These are phyloP conservation scores for Pachliopta kotzebuea DNA, from an alignment of 2,888 invertebrate genomes.

Conservation along the genomic window DNA sequence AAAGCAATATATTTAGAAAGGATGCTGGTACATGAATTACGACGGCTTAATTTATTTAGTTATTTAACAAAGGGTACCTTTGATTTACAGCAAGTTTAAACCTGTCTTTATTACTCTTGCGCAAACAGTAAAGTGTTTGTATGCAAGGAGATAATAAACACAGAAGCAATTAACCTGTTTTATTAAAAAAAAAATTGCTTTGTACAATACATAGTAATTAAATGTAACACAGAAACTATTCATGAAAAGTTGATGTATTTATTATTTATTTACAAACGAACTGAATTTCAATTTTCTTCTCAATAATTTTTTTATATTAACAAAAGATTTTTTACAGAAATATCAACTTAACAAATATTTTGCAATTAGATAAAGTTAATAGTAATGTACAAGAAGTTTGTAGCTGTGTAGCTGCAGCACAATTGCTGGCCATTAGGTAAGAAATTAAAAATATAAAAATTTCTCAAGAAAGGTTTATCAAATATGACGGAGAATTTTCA, in stretches of 20 bases:
- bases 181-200: neutral
- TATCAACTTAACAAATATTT: no score
- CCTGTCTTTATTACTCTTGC: slow-evolving; percentile 2
- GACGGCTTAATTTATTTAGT: slow-evolving; percentile 33
- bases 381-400: no score
- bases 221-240: neutral
- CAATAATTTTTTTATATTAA: no score
- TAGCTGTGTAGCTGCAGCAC: no score
- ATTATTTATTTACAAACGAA: no score
- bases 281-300: no score
- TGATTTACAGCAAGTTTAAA: slow-evolving; percentile 12
- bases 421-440: no score
- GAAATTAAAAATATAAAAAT: no score
- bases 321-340: no score
- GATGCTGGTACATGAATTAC: slow-evolving; percentile 29
- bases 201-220: neutral
- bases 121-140: neutral
- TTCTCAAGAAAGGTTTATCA: no score
- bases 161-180: neutral
- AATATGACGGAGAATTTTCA: no score
- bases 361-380: no score
- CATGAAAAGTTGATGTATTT: neutral
- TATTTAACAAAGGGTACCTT: slow-evolving; percentile 17
- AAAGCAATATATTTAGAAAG: slow-evolving; percentile 36
- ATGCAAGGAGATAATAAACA: neutral